phyloP scores from a whole-genome alignment of 1,140 invertebrate species.

The Micrasema minimum region DNA sequence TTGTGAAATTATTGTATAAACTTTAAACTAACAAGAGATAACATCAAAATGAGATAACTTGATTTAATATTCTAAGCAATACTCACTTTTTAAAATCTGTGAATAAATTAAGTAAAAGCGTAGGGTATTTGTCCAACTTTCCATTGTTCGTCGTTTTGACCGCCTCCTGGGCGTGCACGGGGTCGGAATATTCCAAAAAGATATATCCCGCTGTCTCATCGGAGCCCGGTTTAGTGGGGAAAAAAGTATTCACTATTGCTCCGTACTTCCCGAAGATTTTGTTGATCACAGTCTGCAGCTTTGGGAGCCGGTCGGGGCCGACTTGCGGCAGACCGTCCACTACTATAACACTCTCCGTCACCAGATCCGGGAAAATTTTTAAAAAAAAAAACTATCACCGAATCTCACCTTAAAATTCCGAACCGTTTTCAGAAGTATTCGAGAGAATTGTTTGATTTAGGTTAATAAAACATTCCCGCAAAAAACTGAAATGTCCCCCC shows the following conservation, averaged over 20 bases:
- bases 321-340: slow-evolving; percentile 97
- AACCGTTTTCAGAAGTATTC: no score
- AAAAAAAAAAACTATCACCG: no score
- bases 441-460: no score
- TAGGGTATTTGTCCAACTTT: slow-evolving; percentile 96
- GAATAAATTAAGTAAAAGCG: slow-evolving; percentile 95
- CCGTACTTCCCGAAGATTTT: slow-evolving; percentile 95
- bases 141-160: slow-evolving; percentile 90
- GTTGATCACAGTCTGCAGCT: slow-evolving; percentile 91
- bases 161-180: slow-evolving; percentile 85
- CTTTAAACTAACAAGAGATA: no score
- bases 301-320: slow-evolving; percentile 89
- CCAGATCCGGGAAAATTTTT: no score
- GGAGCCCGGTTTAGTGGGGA: slow-evolving; percentile 83
- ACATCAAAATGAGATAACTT: no score
- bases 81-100: slow-evolving; percentile 94
- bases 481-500: no score
- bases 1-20: no score
- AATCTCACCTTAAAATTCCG: no score
- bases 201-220: slow-evolving; percentile 93
- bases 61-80: slow-evolving; percentile 3
- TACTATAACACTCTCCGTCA: slow-evolving; percentile 94
- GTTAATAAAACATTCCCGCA: no score
- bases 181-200: slow-evolving; percentile 91
- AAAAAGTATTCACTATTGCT: slow-evolving; percentile 89